Conservation (phyloP, 2,888 invertebrate species). For the Apodemia hepburni region DNA sequence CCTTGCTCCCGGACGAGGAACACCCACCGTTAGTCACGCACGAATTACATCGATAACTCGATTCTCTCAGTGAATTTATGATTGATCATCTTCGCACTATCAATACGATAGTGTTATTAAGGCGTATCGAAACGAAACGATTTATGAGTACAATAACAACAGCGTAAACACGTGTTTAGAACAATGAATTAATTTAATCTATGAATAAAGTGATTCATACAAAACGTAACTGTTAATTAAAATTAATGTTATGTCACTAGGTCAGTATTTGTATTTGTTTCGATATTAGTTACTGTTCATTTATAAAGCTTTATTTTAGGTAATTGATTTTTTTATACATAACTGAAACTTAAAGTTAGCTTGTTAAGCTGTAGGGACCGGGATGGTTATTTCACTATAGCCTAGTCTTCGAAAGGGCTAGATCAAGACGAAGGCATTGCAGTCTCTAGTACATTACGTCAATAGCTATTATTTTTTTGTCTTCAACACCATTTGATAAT, state of each 20-base stretch:
- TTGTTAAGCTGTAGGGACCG: too few relatives aligned
- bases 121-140: constrained; percentile 26
- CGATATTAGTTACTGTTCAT: too few relatives aligned
- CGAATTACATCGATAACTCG: constrained; percentile 47
- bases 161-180: constrained; percentile 18
- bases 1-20: constrained; percentile 56
- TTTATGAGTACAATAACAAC: constrained; percentile 21
- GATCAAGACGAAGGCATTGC: too few relatives aligned
- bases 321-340: too few relatives aligned
- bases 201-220: background rate
- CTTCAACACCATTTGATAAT: too few relatives aligned
- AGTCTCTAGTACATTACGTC: too few relatives aligned
- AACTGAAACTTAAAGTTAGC: too few relatives aligned
- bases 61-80: constrained; percentile 27
- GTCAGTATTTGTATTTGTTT: background rate
- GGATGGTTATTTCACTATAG: too few relatives aligned
- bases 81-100: constrained; percentile 25
- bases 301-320: too few relatives aligned
- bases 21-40: constrained; percentile 46
- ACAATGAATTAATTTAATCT: background rate
- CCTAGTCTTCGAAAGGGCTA: too few relatives aligned
- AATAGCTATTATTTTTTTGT: too few relatives aligned
- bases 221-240: background rate
- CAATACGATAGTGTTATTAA: constrained; percentile 23
- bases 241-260: background rate